Evolutionary conservation across 2,888 invertebrate genomes (phyloP).

Genomic region (Drosophila nr. perissopoda): DNA sequence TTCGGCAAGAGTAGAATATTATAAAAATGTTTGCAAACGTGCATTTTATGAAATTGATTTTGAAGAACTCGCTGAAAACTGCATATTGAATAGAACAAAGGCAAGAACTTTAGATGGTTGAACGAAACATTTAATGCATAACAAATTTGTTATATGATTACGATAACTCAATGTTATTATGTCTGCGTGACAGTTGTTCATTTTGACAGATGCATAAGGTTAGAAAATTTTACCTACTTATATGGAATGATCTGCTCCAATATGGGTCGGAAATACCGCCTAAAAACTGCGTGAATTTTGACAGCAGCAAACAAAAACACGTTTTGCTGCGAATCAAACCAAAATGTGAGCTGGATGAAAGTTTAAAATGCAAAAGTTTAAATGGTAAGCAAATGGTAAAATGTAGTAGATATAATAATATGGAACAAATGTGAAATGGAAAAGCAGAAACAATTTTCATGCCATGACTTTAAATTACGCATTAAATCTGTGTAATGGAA

Average conservation of each 20-base stretch:
- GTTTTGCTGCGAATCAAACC: constrained; percentile 8
- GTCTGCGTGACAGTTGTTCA: background rate
- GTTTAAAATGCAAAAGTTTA: background rate
- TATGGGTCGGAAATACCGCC: background rate
- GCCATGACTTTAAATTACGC: background rate
- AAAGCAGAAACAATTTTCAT: background rate
- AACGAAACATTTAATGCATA: background rate
- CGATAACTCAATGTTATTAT: background rate
- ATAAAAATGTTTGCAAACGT: background rate
- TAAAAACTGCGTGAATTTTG: background rate
- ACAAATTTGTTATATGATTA: background rate
- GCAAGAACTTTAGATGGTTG: background rate
- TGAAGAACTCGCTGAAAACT: background rate
- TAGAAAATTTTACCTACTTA: background rate
- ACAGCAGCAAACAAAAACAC: background rate
- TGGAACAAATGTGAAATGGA: background rate
- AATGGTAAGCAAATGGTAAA: background rate
- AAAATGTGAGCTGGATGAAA: background rate
- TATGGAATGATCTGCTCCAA: background rate
- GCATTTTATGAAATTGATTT: background rate
- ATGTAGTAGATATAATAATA: background rate
- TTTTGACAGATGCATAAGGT: background rate
- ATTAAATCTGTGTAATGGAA: constrained; percentile 8
- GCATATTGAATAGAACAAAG: background rate
- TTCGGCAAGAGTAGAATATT: background rate